phyloP scores from a whole-genome alignment of 2,797 vertebrate species.

The Xyrichtys novacula region DNA sequence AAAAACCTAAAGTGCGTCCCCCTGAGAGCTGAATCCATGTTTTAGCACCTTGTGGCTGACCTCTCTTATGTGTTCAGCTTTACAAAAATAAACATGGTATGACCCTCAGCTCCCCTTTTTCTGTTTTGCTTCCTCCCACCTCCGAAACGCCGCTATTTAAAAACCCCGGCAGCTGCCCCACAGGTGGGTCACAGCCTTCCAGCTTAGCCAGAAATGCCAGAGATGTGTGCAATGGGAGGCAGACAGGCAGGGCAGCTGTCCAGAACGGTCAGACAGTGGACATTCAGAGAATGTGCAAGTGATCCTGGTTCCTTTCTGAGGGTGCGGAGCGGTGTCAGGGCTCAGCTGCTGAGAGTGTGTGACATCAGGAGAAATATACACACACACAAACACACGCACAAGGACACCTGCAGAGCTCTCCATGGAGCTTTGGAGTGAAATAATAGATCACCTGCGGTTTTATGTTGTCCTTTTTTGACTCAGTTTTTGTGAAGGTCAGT shows the following conservation, averaged over 20 bases:
- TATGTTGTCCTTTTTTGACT: background rate
- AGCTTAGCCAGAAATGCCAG: constrained; percentile 75
- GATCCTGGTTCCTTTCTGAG: constrained; percentile 69
- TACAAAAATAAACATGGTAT: constrained; percentile 4
- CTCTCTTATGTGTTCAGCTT: constrained; percentile 39
- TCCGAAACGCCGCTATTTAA: constrained; percentile 76
- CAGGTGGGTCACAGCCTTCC: constrained; percentile 76
- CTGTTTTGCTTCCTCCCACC: constrained; percentile 13
- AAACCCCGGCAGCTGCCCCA: constrained; percentile 50
- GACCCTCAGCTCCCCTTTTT: constrained; percentile 46
- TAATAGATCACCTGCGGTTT: constrained; percentile 8
- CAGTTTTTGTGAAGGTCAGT: constrained; percentile 25
- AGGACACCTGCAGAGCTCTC: constrained; percentile 30
- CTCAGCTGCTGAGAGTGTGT: constrained; percentile 66
- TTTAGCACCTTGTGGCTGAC: constrained; percentile 24
- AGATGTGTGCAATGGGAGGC: constrained; percentile 61
- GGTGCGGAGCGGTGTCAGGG: constrained; percentile 57
- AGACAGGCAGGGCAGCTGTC: constrained; percentile 82
- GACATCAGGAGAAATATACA: constrained; percentile 27
- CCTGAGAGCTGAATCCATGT: background rate
- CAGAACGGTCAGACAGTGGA: constrained; percentile 72
- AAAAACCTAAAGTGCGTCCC: background rate
- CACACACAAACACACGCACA: constrained; percentile 17
- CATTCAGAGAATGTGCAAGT: constrained; percentile 81
- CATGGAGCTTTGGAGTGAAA: constrained; percentile 17